Evolutionary conservation across 2,797 vertebrate genomes (phyloP).

Genomic region (Scyliorhinus canicula): DNA sequence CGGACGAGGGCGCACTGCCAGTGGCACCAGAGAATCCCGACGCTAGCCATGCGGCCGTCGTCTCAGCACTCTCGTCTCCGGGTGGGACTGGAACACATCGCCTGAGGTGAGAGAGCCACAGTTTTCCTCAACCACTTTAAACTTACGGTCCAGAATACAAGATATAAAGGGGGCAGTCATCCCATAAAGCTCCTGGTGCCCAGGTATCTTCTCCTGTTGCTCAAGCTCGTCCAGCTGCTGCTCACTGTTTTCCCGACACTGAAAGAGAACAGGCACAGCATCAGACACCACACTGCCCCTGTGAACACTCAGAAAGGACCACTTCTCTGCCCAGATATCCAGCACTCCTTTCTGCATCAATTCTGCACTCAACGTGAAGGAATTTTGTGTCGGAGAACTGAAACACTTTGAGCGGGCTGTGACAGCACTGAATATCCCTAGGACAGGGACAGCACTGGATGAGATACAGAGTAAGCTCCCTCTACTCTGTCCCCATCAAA

Average conservation of each 20-base stretch:
- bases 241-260: neutral
- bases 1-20: too few relatives aligned
- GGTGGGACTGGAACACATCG: neutral
- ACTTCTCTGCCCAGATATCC: neutral
- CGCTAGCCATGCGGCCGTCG: too few relatives aligned
- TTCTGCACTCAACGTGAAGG: neutral
- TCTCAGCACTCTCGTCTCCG: neutral
- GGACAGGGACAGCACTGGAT: neutral
- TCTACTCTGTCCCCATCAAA: neutral
- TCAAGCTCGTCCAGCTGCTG: neutral
- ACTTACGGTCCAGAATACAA: conserved; percentile 23
- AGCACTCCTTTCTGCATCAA: neutral
- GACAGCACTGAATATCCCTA: neutral
- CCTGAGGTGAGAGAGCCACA: neutral
- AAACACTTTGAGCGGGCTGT: neutral
- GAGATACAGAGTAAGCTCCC: too few relatives aligned
- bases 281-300: neutral
- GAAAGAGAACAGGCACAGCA: neutral
- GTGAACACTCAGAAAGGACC: neutral
- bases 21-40: too few relatives aligned
- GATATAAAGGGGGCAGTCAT: conserved; percentile 12
- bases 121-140: neutral
- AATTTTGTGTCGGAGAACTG: neutral
- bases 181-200: neutral
- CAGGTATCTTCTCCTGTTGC: neutral